A percentile compares a stretch with the other conserved stretches of the same genome.
phyloP scores from a whole-genome alignment of 2,113 vertebrate genomes.

The Vicugna pacos region DNA sequence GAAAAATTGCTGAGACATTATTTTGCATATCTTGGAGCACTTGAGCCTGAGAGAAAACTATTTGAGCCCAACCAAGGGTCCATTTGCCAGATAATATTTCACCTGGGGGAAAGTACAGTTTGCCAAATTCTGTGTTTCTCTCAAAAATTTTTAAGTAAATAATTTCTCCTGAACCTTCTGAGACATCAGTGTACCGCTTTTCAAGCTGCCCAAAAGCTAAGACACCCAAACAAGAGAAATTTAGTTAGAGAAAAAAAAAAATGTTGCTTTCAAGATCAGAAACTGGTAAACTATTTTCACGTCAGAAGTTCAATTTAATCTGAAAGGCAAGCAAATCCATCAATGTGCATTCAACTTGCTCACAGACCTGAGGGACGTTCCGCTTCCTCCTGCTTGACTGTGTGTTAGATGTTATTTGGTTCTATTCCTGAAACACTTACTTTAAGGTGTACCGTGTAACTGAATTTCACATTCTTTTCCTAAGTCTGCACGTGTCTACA shows the following conservation, averaged over 20 bases:
- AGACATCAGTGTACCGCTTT: conserved; percentile 55
- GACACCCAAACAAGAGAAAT: conserved; percentile 82
- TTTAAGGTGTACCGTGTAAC: conserved; percentile 63
- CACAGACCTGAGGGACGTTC: conserved; percentile 72
- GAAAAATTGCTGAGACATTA: conserved; percentile 40
- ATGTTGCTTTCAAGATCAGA: conserved; percentile 82
- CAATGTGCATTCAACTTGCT: conserved; percentile 83
- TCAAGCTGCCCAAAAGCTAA: conserved; percentile 70
- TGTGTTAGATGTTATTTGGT: conserved; percentile 33
- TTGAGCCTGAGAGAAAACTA: conserved; percentile 1
- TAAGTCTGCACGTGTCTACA: neutral
- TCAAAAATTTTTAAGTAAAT: conserved; percentile 63
- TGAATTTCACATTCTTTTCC: conserved; percentile 68
- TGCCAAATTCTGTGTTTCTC: neutral
- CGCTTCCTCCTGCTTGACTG: conserved; percentile 50
- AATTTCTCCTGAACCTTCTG: conserved; percentile 58
- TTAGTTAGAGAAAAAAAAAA: conserved; percentile 80
- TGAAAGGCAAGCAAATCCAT: conserved; percentile 87
- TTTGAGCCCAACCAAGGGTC: neutral
- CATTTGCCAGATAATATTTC: neutral
- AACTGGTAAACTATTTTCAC: conserved; percentile 81
- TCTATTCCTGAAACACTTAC: conserved; percentile 59
- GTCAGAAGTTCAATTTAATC: conserved; percentile 88
- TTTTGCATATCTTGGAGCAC: conserved; percentile 34
- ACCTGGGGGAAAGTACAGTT: neutral